Base-by-base conservation (phyloP, 2,113 vertebrate genomes). In the Ovis canadensis region DNA sequence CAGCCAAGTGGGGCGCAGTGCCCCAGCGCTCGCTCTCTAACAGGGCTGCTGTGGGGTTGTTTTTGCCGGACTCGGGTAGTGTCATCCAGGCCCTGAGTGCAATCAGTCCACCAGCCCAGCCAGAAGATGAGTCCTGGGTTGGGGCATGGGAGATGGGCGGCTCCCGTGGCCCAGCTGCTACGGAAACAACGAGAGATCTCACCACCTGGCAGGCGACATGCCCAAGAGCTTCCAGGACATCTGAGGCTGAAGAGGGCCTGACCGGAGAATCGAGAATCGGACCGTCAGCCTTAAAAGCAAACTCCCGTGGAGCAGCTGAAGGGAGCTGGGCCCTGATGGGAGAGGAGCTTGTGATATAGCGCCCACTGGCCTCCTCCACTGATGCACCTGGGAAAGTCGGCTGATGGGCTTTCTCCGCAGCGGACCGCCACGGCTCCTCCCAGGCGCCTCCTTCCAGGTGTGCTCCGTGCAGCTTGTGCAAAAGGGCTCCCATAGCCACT, bases 271-370 rank as follows among this genome's bases (percentile, higher is more conserved):
- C 1, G 8, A 71, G 67, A 71, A 40, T 40, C 5, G 1, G 50
- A 40, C 80, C 4, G 4, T 71, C 52, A 25, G 29, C n/a, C 71
- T 82, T 16, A 31, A 52, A 54, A 54, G 50, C 3, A 1, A 0
- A n/a, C 62, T 50, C 45, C 29, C 27, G 0, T 1, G 29, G 45
- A 36, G 23, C 62, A 55, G 52, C 45, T 0, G 0, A n/a, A 45
- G 10, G 45, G 23, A 91, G 81, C 82, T 1, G 13, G 57, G 25
- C 15, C 17, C 74, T 48, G 67, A 40, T 9, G 52, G 54, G 21
- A 16, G n/a, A 95, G 55, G 19, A 31, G 40, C 86, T 59, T n/a
- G 57, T 45, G 33, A 62, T 21, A 9, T 48, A 23, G 62, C 7
- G 23, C 19, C 43, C 11, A 1, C 33, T 16, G 50, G 43, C 59